These are phyloP conservation scores for Thaleichthys pacificus DNA, from an alignment of 2,797 vertebrate genomes.

Conservation along the genomic window DNA sequence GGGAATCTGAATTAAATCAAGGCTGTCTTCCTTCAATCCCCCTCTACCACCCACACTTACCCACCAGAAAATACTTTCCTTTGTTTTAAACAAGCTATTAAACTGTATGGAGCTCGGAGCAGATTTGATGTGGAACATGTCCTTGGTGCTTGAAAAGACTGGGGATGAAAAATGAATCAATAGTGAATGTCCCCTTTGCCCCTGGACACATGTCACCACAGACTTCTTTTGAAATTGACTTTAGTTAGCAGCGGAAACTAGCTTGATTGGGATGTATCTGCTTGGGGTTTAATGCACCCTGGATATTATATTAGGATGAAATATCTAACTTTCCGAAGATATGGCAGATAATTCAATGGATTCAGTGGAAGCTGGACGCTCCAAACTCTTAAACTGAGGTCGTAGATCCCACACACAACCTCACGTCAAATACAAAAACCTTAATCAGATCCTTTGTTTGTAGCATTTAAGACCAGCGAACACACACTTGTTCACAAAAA, in stretches of 20 bases:
- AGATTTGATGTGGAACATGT: constrained; percentile 73
- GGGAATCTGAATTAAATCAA: constrained; percentile 61
- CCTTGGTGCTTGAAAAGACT: constrained; percentile 75
- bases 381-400: background rate
- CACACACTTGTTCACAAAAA: too few species aligned
- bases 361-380: too few species aligned
- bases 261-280: constrained; percentile 40
- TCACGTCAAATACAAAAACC: background rate
- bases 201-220: constrained; percentile 59
- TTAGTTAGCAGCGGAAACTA: constrained; percentile 13
- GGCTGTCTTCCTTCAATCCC: constrained; percentile 3
- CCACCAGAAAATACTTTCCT: constrained; percentile 57
- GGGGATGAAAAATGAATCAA: constrained; percentile 71
- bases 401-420: background rate
- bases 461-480: too few species aligned
- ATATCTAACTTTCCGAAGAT: background rate
- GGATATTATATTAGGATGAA: constrained; percentile 48
- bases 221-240: constrained; percentile 67
- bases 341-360: too few species aligned
- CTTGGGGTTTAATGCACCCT: constrained; percentile 47
- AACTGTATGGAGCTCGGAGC: constrained; percentile 57
- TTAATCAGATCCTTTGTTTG: background rate
- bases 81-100: constrained; percentile 70
- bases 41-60: constrained; percentile 6
- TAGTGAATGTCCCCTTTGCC: constrained; percentile 58